Conservation (phyloP, 37 sponge, comb jelly and placozoan genomes). For the Diacarnus erythraeanus region DNA sequence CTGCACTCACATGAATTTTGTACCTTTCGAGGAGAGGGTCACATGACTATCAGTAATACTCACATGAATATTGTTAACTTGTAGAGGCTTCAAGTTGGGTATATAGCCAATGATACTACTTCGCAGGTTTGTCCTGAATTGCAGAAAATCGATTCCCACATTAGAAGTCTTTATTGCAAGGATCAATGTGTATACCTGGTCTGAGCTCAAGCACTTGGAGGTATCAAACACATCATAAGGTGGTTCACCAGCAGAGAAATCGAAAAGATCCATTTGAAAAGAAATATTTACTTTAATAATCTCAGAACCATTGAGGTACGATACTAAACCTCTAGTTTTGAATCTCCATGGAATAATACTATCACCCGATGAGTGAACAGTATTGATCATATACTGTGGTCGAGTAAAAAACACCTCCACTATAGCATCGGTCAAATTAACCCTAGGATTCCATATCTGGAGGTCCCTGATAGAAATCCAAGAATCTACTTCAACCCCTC, state of each 20-base stretch:
- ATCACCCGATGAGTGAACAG: neutral
- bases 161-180: slow-evolving; percentile 9
- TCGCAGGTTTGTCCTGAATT: slow-evolving; percentile 30
- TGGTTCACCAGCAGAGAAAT: slow-evolving; percentile 25
- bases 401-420: slow-evolving; percentile 55
- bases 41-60: no score
- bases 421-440: slow-evolving; percentile 23
- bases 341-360: slow-evolving; percentile 4
- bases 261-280: neutral
- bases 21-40: no score
- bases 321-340: slow-evolving; percentile 23
- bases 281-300: neutral
- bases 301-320: neutral
- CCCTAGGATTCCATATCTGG: neutral
- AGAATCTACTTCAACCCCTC: slow-evolving; percentile 56
- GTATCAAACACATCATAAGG: slow-evolving; percentile 52
- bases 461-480: slow-evolving; percentile 48
- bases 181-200: slow-evolving; percentile 1
- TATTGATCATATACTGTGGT: neutral
- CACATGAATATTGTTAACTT: slow-evolving; percentile 55
- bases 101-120: neutral
- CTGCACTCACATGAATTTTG: no score
- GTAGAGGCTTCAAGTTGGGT: slow-evolving; percentile 45
- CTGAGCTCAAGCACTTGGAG: slow-evolving; percentile 12
- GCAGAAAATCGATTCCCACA: neutral